Evolutionary conservation across 2,113 vertebrate genomes (phyloP).

Genomic region (Trogon melanurus): DNA sequence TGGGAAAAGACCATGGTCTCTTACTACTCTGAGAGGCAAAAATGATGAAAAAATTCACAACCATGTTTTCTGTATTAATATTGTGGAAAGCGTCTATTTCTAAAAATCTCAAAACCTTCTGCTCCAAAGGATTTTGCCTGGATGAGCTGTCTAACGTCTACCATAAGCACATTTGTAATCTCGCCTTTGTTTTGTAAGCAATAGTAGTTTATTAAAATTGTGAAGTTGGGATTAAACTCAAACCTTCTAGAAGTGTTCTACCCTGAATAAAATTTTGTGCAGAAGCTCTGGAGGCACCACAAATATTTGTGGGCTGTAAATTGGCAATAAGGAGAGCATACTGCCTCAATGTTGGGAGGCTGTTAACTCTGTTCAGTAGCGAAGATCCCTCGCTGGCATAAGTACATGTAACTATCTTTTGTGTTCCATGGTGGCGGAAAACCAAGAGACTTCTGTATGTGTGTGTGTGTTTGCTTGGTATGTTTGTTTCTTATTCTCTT

Average conservation of each 20-base stretch:
- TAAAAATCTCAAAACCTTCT: not conserved
- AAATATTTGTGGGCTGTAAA: not conserved
- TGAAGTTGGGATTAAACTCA: not conserved
- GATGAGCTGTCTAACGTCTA: not conserved
- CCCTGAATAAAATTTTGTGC: not conserved
- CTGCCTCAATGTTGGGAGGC: not conserved
- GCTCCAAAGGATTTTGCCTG: not conserved
- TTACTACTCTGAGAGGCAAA: not conserved
- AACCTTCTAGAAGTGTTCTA: not conserved
- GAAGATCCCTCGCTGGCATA: not conserved
- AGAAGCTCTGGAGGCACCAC: not conserved
- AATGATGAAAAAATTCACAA: not conserved
- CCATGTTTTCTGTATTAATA: not conserved
- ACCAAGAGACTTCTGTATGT: fast-evolving
- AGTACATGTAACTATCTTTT: not conserved
- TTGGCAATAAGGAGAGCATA: fast-evolving
- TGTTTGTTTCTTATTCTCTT: not conserved
- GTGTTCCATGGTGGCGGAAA: not conserved
- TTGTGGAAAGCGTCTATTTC: fast-evolving
- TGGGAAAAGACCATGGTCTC: not conserved
- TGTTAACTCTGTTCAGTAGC: not conserved
- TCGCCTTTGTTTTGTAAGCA: no score
- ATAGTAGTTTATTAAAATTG: not conserved
- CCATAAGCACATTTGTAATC: not conserved
- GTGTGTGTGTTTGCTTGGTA: not conserved